Evolutionary conservation across 2,888 invertebrate species (phyloP).

Genomic region (Oscheius myriophilus): DNA sequence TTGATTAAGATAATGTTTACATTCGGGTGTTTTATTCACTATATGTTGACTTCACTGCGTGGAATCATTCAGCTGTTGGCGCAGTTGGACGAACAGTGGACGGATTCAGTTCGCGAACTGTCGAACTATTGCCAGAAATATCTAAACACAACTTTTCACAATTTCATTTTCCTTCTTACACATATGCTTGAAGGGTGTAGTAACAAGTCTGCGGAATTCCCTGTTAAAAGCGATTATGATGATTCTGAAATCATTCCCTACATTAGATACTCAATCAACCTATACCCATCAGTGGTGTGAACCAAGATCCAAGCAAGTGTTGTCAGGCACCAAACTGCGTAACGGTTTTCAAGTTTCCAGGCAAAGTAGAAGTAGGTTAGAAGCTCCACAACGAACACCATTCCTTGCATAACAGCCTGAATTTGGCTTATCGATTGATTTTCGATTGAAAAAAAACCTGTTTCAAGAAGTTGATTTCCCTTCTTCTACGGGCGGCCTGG

Average conservation of each 20-base stretch:
- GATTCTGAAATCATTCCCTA: constrained; percentile 8
- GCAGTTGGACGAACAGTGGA: too few species aligned
- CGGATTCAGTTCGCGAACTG: not conserved
- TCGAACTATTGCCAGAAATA: constrained; percentile 6
- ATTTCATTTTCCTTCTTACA: not conserved
- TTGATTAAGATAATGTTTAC: too few species aligned
- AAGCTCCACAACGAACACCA: constrained; percentile 42
- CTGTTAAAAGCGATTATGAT: constrained; percentile 28
- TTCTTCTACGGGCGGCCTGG: constrained; percentile 1
- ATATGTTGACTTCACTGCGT: too few species aligned
- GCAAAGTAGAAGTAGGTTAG: constrained; percentile 41
- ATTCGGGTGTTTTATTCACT: too few species aligned
- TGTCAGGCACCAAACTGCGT: constrained; percentile 35
- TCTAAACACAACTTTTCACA: not conserved
- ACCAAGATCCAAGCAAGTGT: constrained; percentile 41
- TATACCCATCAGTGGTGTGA: constrained; percentile 40
- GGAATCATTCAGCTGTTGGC: too few species aligned
- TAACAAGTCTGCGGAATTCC: constrained; percentile 23
- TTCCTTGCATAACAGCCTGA: constrained; percentile 37
- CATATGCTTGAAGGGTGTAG: constrained; percentile 17
- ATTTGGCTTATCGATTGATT: not conserved
- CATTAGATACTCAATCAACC: not conserved
- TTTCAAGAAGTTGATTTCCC: constrained; percentile 29
- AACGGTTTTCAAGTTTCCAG: constrained; percentile 28
- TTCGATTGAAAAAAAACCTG: constrained; percentile 9